These are phyloP conservation scores for Drosophila putrida DNA, from an alignment of 2,888 invertebrate genomes.

Conservation along the genomic window DNA sequence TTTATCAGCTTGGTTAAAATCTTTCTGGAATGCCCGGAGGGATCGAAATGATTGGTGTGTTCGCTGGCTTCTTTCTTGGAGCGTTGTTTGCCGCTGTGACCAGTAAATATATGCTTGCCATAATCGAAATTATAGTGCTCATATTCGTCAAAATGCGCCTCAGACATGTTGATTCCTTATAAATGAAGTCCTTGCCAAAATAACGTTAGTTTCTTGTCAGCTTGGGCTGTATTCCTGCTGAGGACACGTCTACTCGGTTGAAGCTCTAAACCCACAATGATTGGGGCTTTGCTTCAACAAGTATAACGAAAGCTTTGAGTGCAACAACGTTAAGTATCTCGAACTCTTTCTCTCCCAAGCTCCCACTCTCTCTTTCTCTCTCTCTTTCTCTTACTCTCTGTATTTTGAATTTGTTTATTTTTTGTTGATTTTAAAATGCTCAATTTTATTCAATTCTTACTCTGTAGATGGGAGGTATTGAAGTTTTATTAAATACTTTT, in stretches of 20 bases:
- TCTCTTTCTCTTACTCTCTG: slow-evolving; percentile 9
- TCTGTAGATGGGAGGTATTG: too few species aligned
- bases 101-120: slow-evolving; percentile 94
- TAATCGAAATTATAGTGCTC: slow-evolving; percentile 97
- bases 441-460: slow-evolving; percentile 11
- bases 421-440: slow-evolving; percentile 22
- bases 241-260: slow-evolving; percentile 21
- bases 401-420: slow-evolving; percentile 2
- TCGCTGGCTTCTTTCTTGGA: slow-evolving; percentile 94
- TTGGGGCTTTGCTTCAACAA: neutral
- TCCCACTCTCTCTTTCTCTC: slow-evolving; percentile 10
- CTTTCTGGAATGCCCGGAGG: slow-evolving; percentile 91
- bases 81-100: slow-evolving; percentile 96
- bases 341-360: neutral
- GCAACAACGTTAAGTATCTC: slow-evolving; percentile 14
- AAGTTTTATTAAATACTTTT: too few species aligned
- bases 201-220: slow-evolving; percentile 86
- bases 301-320: slow-evolving; percentile 41
- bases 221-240: neutral
- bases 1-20: slow-evolving; percentile 47
- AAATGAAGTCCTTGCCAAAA: neutral
- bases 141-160: slow-evolving; percentile 94
- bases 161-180: slow-evolving; percentile 88
- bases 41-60: slow-evolving; percentile 96
- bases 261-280: slow-evolving; percentile 26